Evolutionary conservation across 2,888 invertebrate genomes (phyloP).

Genomic region (Caenorhabditis japonica): DNA sequence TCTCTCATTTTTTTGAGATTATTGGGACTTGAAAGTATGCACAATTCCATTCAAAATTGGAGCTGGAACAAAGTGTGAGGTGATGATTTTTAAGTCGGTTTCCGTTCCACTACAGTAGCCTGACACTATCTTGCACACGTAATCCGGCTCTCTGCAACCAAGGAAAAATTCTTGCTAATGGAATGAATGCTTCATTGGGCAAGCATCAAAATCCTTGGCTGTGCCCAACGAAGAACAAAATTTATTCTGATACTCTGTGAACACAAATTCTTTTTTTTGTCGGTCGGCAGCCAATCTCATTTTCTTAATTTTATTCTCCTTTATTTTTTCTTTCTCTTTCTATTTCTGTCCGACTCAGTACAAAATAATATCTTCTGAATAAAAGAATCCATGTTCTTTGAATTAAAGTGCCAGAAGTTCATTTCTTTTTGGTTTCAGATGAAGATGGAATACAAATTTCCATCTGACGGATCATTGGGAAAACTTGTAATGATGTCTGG

Average conservation of each 20-base stretch:
- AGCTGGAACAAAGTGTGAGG: background rate
- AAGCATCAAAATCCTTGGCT: conserved; percentile 9
- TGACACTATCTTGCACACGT: background rate
- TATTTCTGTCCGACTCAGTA: background rate
- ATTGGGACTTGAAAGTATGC: too few species aligned
- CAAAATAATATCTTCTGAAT: too few species aligned
- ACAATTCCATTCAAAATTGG: too few species aligned
- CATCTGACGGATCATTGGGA: too few species aligned
- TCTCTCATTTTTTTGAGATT: too few species aligned
- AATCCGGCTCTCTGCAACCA: background rate
- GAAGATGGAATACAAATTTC: conserved; percentile 9
- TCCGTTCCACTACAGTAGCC: conserved; percentile 4
- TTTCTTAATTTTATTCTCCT: too few species aligned
- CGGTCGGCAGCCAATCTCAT: background rate
- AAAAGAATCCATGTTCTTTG: too few species aligned
- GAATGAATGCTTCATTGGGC: conserved; percentile 1
- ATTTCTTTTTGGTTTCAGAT: conserved; percentile 1
- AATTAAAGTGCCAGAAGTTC: background rate
- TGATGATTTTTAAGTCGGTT: conserved; percentile 1
- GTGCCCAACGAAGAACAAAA: background rate
- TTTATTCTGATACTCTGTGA: background rate
- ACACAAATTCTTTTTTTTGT: background rate
- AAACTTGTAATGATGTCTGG: too few species aligned
- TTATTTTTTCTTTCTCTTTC: background rate
- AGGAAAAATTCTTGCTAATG: conserved; percentile 17